Conservation (phyloP, 2,113 vertebrate genomes). For the Plestiodon gilberti region DNA sequence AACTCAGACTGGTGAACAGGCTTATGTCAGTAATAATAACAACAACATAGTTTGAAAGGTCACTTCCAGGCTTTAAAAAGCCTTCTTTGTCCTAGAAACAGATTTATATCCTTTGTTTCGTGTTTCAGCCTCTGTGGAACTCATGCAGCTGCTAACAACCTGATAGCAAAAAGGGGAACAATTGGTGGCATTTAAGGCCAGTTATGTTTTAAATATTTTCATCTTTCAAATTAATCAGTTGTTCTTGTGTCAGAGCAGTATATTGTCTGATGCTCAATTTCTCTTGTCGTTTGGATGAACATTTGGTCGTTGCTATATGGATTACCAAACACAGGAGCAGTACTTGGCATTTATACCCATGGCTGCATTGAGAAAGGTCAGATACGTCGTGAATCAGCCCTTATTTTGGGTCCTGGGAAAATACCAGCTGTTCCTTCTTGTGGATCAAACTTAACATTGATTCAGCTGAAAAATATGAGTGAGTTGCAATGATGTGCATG, state of each 20-base stretch:
- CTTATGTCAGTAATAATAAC: no score
- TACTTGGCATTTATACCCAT: background rate
- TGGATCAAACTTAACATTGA: background rate
- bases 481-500: background rate
- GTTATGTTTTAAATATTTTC: background rate
- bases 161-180: background rate
- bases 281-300: background rate
- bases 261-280: background rate
- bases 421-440: background rate
- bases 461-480: background rate
- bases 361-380: background rate
- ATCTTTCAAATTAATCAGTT: background rate
- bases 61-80: background rate
- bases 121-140: background rate
- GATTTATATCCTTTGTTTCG: background rate
- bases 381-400: background rate
- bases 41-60: background rate
- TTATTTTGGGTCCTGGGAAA: background rate
- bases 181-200: background rate
- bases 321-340: background rate
- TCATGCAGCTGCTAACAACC: background rate
- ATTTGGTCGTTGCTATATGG: background rate
- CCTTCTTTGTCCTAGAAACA: background rate
- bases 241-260: background rate
- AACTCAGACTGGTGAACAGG: background rate